phyloP scores from a whole-genome alignment of 23 tunicate genomes.

The Trididemnum miniatum region DNA sequence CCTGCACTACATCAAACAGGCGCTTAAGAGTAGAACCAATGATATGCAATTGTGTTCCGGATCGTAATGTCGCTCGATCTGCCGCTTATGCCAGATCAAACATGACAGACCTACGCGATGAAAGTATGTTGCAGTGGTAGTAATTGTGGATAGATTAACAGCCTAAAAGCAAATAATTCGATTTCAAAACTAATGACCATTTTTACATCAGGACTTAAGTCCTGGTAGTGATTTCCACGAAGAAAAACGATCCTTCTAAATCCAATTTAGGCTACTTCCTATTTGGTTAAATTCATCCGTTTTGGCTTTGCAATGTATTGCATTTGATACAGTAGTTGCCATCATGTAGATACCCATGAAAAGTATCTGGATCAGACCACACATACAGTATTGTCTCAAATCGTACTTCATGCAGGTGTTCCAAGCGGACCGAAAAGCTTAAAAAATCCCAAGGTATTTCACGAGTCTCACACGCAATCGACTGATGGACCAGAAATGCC shows the following conservation, averaged over 20 bases:
- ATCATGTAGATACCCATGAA: too few relatives aligned
- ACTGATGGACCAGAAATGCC: slow-evolving; percentile 73
- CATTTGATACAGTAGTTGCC: too few relatives aligned
- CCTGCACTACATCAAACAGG: slow-evolving; percentile 39
- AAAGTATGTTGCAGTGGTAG: slow-evolving; percentile 41
- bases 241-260: too few relatives aligned
- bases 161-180: too few relatives aligned
- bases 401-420: slow-evolving; percentile 16
- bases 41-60: slow-evolving; percentile 57
- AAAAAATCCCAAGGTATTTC: slow-evolving; percentile 50
- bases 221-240: too few relatives aligned
- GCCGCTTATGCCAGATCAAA: slow-evolving; percentile 65
- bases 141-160: too few relatives aligned
- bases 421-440: slow-evolving; percentile 53
- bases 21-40: slow-evolving; percentile 61
- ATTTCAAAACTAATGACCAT: background rate
- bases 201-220: background rate
- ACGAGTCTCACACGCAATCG: slow-evolving; percentile 81
- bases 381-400: too few relatives aligned
- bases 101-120: slow-evolving; percentile 57
- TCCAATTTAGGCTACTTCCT: too few relatives aligned
- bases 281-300: too few relatives aligned
- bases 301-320: too few relatives aligned
- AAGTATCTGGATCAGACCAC: too few relatives aligned
- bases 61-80: slow-evolving; percentile 54